Conservation (phyloP, 2,113 vertebrate species). For the Lepisosteus osseus region DNA sequence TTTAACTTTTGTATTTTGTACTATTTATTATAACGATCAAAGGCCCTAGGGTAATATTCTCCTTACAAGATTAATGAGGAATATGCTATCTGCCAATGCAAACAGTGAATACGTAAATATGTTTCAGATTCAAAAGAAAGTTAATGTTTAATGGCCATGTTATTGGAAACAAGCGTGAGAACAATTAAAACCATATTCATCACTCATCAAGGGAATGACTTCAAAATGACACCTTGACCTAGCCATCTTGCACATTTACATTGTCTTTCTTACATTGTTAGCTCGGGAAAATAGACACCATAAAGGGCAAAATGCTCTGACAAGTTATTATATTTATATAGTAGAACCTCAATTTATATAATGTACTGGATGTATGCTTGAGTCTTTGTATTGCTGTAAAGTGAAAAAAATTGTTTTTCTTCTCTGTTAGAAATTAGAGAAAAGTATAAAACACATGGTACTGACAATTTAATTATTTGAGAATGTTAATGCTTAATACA, state of each 20-base stretch:
- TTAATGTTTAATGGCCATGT: conserved; percentile 16
- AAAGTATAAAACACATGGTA: too few species aligned
- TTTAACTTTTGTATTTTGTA: conserved; percentile 16
- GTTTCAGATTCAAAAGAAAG: background rate
- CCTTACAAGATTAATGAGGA: conserved; percentile 8
- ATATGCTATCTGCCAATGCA: conserved; percentile 20
- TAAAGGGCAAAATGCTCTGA: conserved; percentile 18
- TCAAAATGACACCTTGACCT: conserved; percentile 38
- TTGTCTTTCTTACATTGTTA: conserved; percentile 20
- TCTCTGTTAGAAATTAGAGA: background rate
- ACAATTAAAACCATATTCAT: conserved; percentile 39
- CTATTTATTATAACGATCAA: conserved; percentile 16
- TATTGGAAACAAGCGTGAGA: conserved; percentile 23
- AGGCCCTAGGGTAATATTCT: conserved; percentile 4
- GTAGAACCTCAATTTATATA: conserved; percentile 6
- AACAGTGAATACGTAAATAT: conserved; percentile 1
- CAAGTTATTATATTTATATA: conserved; percentile 19
- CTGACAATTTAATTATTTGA: too few species aligned
- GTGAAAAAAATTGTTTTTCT: background rate
- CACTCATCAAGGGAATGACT: conserved; percentile 34
- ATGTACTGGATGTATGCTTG: conserved; percentile 14
- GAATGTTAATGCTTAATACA: too few species aligned
- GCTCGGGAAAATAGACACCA: conserved; percentile 23
- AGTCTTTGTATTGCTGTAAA: conserved; percentile 22
- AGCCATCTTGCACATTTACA: conserved; percentile 26